Evolutionary conservation across 2,113 vertebrate genomes (phyloP).

Genomic region (Calonectris borealis): DNA sequence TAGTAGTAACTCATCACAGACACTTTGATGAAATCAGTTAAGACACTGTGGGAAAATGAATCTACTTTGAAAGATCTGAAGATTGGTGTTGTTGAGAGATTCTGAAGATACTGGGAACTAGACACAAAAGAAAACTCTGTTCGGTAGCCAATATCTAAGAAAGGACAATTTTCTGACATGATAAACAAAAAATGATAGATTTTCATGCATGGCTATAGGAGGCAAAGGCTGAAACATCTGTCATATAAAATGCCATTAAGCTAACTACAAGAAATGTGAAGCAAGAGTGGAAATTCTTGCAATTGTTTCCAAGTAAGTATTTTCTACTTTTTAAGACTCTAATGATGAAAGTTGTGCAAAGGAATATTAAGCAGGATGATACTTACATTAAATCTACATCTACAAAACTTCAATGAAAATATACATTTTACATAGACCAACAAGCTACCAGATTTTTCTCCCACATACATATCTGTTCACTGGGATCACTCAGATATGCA

Average conservation of each 20-base stretch:
- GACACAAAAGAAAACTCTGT: neutral
- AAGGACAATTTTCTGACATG: neutral
- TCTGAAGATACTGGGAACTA: neutral
- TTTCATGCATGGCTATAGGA: neutral
- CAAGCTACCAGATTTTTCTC: neutral
- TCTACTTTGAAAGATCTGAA: slow-evolving; percentile 18
- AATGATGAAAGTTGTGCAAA: neutral
- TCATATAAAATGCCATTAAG: neutral
- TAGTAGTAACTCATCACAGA: slow-evolving; percentile 42
- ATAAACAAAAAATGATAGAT: neutral
- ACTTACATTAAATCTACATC: neutral
- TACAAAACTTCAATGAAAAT: neutral
- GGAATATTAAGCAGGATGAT: neutral
- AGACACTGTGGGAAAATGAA: slow-evolving; percentile 42
- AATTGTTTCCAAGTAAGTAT: neutral
- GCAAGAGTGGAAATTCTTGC: neutral
- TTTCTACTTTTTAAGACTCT: neutral
- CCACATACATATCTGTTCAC: neutral
- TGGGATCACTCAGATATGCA: neutral
- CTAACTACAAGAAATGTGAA: neutral
- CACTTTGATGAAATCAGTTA: slow-evolving; percentile 37
- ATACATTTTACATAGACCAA: neutral
- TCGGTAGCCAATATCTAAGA: neutral
- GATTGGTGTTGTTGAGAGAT: neutral
- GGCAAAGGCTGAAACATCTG: neutral